These are phyloP conservation scores for Ctenopoma multispine DNA, from an alignment of 2,797 vertebrate species.

Conservation along the genomic window DNA sequence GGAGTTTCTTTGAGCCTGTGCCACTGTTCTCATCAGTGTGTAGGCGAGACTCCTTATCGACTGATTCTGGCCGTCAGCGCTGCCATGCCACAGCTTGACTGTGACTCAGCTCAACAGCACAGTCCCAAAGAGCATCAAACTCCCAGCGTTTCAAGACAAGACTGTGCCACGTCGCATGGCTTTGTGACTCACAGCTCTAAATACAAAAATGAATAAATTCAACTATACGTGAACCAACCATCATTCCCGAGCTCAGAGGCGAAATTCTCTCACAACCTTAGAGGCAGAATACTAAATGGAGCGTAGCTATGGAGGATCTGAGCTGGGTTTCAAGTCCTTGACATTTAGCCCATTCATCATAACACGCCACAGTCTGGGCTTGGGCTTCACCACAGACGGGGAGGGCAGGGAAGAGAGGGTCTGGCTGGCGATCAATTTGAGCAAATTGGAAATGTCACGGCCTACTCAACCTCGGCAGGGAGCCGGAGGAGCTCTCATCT, in stretches of 20 bases:
- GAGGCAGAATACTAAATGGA: conserved; percentile 72
- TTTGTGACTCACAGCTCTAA: conserved; percentile 36
- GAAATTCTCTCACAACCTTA: conserved; percentile 44
- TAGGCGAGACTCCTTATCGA: conserved; percentile 63
- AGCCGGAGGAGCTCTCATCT: conserved; percentile 79
- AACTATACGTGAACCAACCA: too few relatives aligned
- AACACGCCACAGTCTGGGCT: conserved; percentile 72
- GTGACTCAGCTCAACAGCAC: conserved; percentile 67
- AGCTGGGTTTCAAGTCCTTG: conserved; percentile 79
- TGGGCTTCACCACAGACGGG: conserved; percentile 68
- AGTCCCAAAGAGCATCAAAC: conserved; percentile 49
- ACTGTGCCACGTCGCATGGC: conserved; percentile 12
- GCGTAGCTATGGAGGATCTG: conserved; percentile 68
- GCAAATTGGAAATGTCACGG: conserved; percentile 86
- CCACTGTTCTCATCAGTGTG: conserved; percentile 67
- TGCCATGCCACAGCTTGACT: conserved; percentile 51
- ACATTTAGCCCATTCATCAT: conserved; percentile 85
- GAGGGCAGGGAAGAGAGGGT: conserved; percentile 67
- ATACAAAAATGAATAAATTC: too few relatives aligned
- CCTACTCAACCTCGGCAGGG: conserved; percentile 82
- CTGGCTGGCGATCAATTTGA: conserved; percentile 84
- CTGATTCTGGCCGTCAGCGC: conserved; percentile 61
- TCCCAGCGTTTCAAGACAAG: conserved; percentile 15
- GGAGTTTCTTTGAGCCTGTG: conserved; percentile 71
- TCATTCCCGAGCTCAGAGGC: conserved; percentile 48